Base-by-base conservation (phyloP, 2,797 vertebrate genomes). In the Enteromius viviparus region DNA sequence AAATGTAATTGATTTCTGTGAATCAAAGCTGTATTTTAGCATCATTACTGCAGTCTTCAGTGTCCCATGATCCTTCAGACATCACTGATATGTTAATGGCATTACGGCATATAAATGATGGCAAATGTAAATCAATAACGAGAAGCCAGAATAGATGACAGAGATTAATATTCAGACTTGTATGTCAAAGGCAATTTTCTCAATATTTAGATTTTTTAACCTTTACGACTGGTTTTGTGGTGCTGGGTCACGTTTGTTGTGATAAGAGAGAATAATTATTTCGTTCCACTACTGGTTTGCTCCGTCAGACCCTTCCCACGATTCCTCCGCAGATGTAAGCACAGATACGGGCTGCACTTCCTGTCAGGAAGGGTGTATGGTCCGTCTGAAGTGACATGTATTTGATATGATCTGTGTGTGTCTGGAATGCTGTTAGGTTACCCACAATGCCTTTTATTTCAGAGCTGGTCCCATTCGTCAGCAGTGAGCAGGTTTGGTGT, bases 301-400 rank as follows among this genome's bases (percentile, higher is more conserved):
- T 42, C 40, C 40, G 40, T 10, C 40, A 42, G 40, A 42, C 42
- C 17, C 37, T 71, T 87, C 79, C 87, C 78, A 49, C 83, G 40
- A 86, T 82, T 82, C 68, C 64, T 81, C 62, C 8, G 49, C 51
- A 70, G 83, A 89, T 86, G 81, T 66, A 72, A 19, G 70, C 37
- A 19, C 45, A 84, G 84, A 88, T 87, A 85, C 37, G 10, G 6
- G 34, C 32, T 58, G 34, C 37, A 40, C 76, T 85, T 89, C 87
- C 87, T 81, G 65, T 87, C 89, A 84, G 88, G 85, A 85, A 82
- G 83, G 85, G 81, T 11, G 78, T 84, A 23, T 15, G 66, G 37
- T 40, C 66, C 49, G 2, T 69, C 70, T 83, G 69, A 69, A 74
- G 42, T n/a, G 81, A 76, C 42, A 45, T 72, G 53, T 87, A 60